A percentile compares a stretch with the other conserved stretches of the same genome.
These are phyloP conservation scores for Diadegma fenestrale DNA, from an alignment of 2,888 invertebrate genomes.

Conservation along the genomic window DNA sequence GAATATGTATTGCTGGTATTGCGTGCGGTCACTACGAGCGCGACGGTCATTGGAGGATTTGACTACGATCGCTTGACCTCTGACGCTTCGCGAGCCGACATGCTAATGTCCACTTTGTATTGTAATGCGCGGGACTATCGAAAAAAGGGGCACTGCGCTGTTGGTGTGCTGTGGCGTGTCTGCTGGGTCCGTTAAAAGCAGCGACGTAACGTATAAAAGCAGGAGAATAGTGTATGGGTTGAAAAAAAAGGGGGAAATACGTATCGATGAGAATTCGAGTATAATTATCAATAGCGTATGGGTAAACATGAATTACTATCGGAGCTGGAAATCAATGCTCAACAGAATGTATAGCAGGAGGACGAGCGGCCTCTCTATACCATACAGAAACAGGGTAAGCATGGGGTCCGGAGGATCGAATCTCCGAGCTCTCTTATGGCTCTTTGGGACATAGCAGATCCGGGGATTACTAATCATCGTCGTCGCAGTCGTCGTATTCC, in stretches of 20 bases:
- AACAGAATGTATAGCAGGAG: conserved; percentile 28
- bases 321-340: conserved; percentile 59
- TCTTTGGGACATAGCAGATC: conserved; percentile 45
- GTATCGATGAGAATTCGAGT: conserved; percentile 49
- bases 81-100: conserved; percentile 69
- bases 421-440: conserved; percentile 43
- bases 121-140: conserved; percentile 76
- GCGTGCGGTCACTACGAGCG: conserved; percentile 53
- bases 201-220: conserved; percentile 10
- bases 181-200: conserved; percentile 23
- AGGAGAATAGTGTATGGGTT: conserved; percentile 28
- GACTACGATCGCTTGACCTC: conserved; percentile 65
- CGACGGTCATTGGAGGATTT: conserved; percentile 61
- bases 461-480: conserved; percentile 82
- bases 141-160: conserved; percentile 28
- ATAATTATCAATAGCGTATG: conserved; percentile 62
- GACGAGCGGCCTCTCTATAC: conserved; percentile 4
- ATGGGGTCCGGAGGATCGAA: conserved; percentile 57
- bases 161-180: conserved; percentile 28
- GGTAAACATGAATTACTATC: conserved; percentile 57
- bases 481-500: conserved; percentile 62
- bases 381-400: conserved; percentile 20
- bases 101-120: conserved; percentile 83
- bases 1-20: conserved; percentile 65
- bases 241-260: conserved; percentile 9